These are phyloP conservation scores for Lontra canadensis DNA, from an alignment of 2,113 vertebrate genomes.

Conservation along the genomic window DNA sequence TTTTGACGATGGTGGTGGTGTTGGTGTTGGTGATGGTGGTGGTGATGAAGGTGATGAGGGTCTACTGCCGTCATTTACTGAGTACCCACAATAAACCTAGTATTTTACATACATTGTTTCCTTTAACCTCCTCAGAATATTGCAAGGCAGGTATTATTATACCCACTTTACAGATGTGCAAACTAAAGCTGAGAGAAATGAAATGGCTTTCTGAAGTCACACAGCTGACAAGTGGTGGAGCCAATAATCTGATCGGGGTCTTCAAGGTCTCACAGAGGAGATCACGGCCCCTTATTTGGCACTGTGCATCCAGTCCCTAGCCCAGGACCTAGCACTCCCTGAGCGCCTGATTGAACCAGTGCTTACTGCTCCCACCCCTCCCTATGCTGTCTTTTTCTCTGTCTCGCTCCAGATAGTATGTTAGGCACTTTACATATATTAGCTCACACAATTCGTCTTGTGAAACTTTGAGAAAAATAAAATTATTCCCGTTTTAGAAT, in stretches of 20 bases:
- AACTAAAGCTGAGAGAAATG: background rate
- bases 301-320: background rate
- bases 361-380: background rate
- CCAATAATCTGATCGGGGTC: background rate
- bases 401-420: background rate
- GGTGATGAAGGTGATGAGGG: background rate
- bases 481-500: conserved; percentile 5
- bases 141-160: background rate
- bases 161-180: background rate
- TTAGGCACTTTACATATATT: background rate
- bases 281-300: background rate
- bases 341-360: background rate
- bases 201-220: background rate
- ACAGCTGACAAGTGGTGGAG: background rate
- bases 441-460: background rate
- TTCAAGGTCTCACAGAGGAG: background rate
- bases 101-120: background rate
- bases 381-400: background rate
- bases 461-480: background rate
- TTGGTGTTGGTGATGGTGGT: background rate
- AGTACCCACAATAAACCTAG: background rate
- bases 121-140: background rate
- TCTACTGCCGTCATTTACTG: background rate
- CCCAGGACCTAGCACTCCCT: background rate
- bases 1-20: background rate